Base-by-base conservation (phyloP, 2,113 vertebrate species). In the Cyprinodon tularosa region DNA sequence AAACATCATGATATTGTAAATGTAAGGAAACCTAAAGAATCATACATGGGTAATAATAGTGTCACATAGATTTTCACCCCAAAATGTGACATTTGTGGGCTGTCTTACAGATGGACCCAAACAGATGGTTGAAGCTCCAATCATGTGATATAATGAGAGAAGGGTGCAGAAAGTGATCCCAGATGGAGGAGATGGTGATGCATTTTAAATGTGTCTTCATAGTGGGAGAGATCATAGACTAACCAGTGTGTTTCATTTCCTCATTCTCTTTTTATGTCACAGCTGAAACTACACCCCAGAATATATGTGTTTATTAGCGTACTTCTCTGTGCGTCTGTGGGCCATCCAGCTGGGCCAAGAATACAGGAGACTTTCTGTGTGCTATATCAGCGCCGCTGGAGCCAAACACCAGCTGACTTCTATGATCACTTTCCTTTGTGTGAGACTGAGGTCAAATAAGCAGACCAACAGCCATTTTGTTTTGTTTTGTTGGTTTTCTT, bases 51-150 rank as follows among this genome's bases (percentile, higher is more conserved):
- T 72, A 53, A 81, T 71, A 13, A 12, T 47, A 37, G 4, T 0
- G 1, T 22, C 14, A n/a, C 17, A 14, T 72, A n/a, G 65, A 59
- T 83, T 37, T 68, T 77, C 20, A 17, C 7, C 44, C 62, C 47
- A 1, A 44, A 76, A 73, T 73, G 64, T 37, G 57, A 78, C 62
- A 75, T 37, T 36, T 71, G 67, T 9, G 12, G 22, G 67, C 38
- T 65, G 38, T 53, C 29, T 63, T 62, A 74, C 83, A 87, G 82
- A 89, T 72, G 44, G 78, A 62, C 38, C 71, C 29, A 22, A 66
- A 77, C 84, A 83, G 88, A 90, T 83, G 81, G 78, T 68, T 37
- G 20, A 72, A 44, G 75, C 39, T 42, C 60, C 57, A 5, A 59
- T 86, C 53, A 76, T 65, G 73, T 80, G 71, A 76, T 42, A 20